Percentiles rank a stretch among this genome's conserved stretches.
These are phyloP conservation scores for Arion vulgaris DNA, from an alignment of 1,140 invertebrate genomes.

Conservation along the genomic window DNA sequence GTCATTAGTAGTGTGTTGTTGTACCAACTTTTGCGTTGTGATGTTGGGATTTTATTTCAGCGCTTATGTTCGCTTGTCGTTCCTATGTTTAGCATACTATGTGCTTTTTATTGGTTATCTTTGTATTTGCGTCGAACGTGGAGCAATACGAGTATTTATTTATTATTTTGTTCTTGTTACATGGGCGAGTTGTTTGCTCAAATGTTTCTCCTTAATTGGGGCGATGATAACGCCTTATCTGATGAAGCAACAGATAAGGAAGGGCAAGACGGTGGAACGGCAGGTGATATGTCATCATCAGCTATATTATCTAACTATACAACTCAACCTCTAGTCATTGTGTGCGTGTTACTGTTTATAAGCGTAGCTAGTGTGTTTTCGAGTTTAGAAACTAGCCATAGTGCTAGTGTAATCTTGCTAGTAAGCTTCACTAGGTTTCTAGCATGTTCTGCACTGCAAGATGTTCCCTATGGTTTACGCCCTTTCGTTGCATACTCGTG, in stretches of 20 bases:
- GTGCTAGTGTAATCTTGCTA: constrained; percentile 64
- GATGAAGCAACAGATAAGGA: constrained; percentile 6
- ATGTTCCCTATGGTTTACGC: constrained; percentile 63
- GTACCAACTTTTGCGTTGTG: constrained; percentile 63
- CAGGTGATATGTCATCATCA: constrained; percentile 7
- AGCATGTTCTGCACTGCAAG: constrained; percentile 62
- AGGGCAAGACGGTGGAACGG: neutral
- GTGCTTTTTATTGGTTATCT: constrained; percentile 70
- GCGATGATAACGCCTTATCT: constrained; percentile 20
- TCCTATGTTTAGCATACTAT: constrained; percentile 70
- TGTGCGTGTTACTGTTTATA: constrained; percentile 63
- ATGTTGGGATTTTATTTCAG: constrained; percentile 67
- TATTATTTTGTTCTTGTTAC: constrained; percentile 70
- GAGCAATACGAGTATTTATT: constrained; percentile 71
- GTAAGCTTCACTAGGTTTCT: constrained; percentile 70
- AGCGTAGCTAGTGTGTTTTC: constrained; percentile 69
- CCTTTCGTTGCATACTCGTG: constrained; percentile 69
- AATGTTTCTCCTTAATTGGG: constrained; percentile 54
- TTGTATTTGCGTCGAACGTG: constrained; percentile 68
- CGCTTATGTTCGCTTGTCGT: constrained; percentile 66
- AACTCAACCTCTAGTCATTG: constrained; percentile 63
- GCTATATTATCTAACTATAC: constrained; percentile 45
- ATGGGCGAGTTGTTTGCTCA: constrained; percentile 69
- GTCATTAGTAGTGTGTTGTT: constrained; percentile 54
- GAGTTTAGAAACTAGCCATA: constrained; percentile 66